Conservation (phyloP, 1,140 invertebrate species). For the Papilio helenus region DNA sequence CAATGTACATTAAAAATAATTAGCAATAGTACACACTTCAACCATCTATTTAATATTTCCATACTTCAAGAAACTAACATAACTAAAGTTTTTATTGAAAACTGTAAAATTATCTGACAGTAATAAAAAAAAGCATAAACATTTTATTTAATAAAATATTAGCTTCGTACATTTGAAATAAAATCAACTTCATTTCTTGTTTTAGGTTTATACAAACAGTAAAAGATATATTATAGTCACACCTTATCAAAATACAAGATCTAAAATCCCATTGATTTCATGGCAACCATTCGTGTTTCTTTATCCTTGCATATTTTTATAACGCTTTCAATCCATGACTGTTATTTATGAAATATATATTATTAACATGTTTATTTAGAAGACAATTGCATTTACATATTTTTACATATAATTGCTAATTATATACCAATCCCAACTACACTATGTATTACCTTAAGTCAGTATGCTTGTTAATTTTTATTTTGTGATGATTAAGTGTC, state of each 20-base stretch:
- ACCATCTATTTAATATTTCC: constrained; percentile 8
- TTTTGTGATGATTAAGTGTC: background rate
- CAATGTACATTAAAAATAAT: background rate
- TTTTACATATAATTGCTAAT: background rate
- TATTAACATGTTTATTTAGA: background rate
- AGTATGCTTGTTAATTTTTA: background rate
- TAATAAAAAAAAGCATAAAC: background rate
- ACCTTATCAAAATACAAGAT: background rate
- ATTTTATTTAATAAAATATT: constrained; percentile 1
- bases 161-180: background rate
- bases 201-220: too few relatives aligned
- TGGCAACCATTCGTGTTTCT: background rate
- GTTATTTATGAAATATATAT: background rate
- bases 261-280: background rate
- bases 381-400: background rate
- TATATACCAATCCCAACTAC: background rate
- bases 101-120: background rate
- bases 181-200: too few relatives aligned
- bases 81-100: background rate
- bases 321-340: background rate
- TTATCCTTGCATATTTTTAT: background rate
- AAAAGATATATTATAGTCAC: background rate
- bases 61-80: background rate
- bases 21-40: background rate
- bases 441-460: background rate